Conservation (phyloP, 1,140 invertebrate genomes). For the Ectropis grisescens region DNA sequence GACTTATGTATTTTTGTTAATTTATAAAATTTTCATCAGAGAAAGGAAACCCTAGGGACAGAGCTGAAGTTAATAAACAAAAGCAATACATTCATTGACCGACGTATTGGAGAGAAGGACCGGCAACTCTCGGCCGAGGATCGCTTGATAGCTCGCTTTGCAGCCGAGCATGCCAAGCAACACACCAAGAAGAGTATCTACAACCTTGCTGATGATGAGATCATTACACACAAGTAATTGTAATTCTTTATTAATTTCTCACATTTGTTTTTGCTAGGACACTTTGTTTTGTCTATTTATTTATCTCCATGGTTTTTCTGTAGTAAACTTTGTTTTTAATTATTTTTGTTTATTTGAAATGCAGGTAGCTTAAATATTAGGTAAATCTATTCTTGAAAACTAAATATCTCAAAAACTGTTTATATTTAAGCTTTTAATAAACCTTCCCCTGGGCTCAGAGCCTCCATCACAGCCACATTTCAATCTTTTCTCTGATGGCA, state of each 20-base stretch:
- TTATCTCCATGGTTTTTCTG: no score
- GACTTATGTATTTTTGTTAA: no score
- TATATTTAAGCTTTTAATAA: no score
- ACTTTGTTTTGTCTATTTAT: no score
- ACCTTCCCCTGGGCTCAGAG: no score
- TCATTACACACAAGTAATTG: conserved; percentile 80
- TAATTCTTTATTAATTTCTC: conserved; percentile 1
- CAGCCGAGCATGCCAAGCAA: conserved; percentile 80
- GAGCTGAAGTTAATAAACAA: conserved; percentile 89
- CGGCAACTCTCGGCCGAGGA: conserved; percentile 80
- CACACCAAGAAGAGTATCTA: conserved; percentile 81
- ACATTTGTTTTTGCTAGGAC: conserved; percentile 1
- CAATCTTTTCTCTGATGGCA: no score
- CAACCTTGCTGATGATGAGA: conserved; percentile 88
- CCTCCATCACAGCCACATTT: no score
- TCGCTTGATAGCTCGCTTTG: conserved; percentile 86
- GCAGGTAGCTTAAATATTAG: no score
- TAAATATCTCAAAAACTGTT: no score
- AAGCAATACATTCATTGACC: conserved; percentile 87
- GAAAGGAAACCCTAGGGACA: conserved; percentile 87
- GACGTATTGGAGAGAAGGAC: conserved; percentile 88
- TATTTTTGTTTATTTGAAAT: no score
- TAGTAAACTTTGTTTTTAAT: no score
- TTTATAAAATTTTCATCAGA: conserved; percentile 18
- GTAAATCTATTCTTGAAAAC: no score